Percentiles rank a stretch among this genome's conserved stretches.
phyloP scores from a whole-genome alignment of 1,140 invertebrate genomes.

The Drosophila gunungcola region DNA sequence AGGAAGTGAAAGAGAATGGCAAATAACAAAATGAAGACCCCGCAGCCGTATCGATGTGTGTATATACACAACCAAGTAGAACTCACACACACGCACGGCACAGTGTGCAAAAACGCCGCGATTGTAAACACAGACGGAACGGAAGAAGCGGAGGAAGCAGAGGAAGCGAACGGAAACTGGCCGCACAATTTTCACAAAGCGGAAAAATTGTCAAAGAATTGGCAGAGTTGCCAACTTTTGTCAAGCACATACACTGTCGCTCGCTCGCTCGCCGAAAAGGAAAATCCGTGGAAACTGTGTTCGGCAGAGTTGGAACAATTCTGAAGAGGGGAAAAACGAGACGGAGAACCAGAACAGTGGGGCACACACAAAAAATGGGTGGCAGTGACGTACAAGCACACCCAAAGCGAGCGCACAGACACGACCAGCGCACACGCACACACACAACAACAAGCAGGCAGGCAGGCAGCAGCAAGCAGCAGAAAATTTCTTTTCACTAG shows the following conservation, averaged over 20 bases:
- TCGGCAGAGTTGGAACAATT: constrained; percentile 27
- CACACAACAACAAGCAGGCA: constrained; percentile 27
- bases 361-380: constrained; percentile 22
- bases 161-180: constrained; percentile 51
- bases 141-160: constrained; percentile 22
- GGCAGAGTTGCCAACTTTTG: constrained; percentile 47
- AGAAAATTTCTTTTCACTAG: constrained; percentile 77
- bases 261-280: constrained; percentile 43
- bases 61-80: constrained; percentile 47
- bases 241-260: neutral
- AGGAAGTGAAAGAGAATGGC: constrained; percentile 78
- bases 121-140: constrained; percentile 48
- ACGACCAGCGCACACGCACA: constrained; percentile 34
- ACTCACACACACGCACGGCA: constrained; percentile 24
- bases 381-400: constrained; percentile 24
- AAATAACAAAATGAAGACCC: constrained; percentile 75
- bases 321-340: neutral
- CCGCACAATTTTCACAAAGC: constrained; percentile 59
- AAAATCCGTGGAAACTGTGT: constrained; percentile 46
- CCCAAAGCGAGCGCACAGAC: constrained; percentile 36
- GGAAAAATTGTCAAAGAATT: constrained; percentile 65
- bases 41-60: constrained; percentile 34
- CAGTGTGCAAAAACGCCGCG: constrained; percentile 47
- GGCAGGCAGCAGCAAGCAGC: constrained; percentile 41
- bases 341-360: constrained; percentile 26